Conservation (phyloP, 2,113 vertebrate genomes). For the Toxostoma redivivum region DNA sequence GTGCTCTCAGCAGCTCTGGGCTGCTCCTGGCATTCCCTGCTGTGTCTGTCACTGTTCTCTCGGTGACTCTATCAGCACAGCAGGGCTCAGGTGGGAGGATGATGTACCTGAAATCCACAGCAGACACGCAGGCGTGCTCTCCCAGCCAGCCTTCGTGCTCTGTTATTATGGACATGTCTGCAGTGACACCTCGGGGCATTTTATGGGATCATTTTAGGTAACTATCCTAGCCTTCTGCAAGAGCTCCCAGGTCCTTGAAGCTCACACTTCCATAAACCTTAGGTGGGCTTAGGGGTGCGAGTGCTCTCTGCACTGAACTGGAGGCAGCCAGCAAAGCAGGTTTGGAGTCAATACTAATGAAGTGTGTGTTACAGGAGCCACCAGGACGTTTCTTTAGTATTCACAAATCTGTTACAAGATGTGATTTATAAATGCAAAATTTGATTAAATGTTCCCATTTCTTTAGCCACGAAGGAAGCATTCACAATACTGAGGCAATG, state of each 20-base stretch:
- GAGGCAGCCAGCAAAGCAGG: background rate
- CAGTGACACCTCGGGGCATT: background rate
- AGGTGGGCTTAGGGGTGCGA: fast-evolving
- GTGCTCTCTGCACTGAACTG: background rate
- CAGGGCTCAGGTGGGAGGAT: background rate
- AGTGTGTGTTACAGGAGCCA: background rate
- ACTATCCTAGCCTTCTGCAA: background rate
- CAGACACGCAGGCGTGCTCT: fast-evolving
- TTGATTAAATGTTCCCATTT: fast-evolving
- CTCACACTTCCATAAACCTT: background rate
- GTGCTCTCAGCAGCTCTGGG: background rate
- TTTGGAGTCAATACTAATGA: background rate
- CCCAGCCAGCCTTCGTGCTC: background rate
- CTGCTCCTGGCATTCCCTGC: fast-evolving
- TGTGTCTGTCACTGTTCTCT: background rate
- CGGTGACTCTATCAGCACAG: fast-evolving
- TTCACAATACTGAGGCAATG: background rate
- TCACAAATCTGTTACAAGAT: background rate
- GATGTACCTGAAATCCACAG: background rate
- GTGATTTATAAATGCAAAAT: background rate
- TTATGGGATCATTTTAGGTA: background rate
- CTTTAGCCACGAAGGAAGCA: background rate
- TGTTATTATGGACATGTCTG: fast-evolving
- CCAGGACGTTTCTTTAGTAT: background rate
- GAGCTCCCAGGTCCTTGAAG: background rate